Conservation (phyloP, 1,140 invertebrate species). For the Latrodectus geometricus region DNA sequence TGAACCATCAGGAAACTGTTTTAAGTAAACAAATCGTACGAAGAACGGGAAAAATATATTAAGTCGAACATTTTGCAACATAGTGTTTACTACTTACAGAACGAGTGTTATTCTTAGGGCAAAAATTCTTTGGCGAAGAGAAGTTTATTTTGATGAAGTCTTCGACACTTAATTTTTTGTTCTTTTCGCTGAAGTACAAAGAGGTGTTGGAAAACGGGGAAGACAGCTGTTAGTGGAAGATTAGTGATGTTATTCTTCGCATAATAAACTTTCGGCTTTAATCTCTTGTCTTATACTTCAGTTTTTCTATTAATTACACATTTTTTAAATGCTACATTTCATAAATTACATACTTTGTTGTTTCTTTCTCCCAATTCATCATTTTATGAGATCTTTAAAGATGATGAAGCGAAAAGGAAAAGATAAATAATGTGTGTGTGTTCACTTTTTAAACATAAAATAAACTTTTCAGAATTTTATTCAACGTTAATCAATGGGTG, state of each 20-base stretch:
- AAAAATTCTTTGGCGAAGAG: constrained; percentile 28
- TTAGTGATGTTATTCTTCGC: not conserved
- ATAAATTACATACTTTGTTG: no score
- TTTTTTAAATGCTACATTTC: no score
- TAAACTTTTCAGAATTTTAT: no score
- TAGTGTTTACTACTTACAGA: constrained; percentile 34
- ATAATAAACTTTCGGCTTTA: not conserved
- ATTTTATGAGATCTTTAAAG: no score
- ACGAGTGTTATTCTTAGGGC: constrained; percentile 36
- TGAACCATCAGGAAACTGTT: constrained; percentile 20
- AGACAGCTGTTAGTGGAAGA: not conserved
- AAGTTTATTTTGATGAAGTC: constrained; percentile 48
- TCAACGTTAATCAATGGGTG: no score
- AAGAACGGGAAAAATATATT: constrained; percentile 1
- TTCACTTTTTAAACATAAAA: no score
- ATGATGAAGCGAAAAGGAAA: no score
- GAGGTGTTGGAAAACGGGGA: not conserved
- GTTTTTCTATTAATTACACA: no score
- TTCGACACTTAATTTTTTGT: constrained; percentile 43
- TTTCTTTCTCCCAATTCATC: no score
- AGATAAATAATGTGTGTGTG: no score
- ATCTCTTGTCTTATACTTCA: no score
- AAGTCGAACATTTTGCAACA: constrained; percentile 43
- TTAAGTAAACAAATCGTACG: constrained; percentile 43
- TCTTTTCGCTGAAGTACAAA: not conserved